Evolutionary conservation across 2,113 vertebrate species (phyloP), one percentile per base, ranked within the genome.

Genomic region (Lipophrys pholis): DNA sequence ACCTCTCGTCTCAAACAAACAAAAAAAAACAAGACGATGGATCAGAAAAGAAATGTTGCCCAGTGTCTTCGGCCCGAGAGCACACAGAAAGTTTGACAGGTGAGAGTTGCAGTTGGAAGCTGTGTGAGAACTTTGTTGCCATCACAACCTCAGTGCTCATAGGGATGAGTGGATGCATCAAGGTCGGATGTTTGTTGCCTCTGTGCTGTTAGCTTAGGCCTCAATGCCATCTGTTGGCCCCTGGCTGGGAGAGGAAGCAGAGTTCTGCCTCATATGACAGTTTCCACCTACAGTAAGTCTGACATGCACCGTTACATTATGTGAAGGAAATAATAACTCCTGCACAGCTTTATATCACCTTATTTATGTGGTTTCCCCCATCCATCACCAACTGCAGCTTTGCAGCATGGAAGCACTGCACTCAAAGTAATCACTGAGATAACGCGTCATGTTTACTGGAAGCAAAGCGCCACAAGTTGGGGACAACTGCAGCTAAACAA

Each of bases 81-180:
- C 56, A 69, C 56, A 69, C 40, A 71, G 3, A 41, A 9, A 68
- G 56, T 66, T 17, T 40, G 67, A 52, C 48, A 68, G 39, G 42
- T 40, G 15, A 0, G 41, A 21, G 36, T 6, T 78, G 30, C 3
- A 35, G 54, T 54, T 46, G 41, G 57, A 21, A 53, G 48, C 8
- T 55, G 6, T 10, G 59, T 11, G 45, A 73, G 21, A 4, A 30
- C 54, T 56, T 42, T 64, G 82, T 62, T 78, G 52, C 74, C 70
- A 78, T 85, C 74, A 64, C 59, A 68, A 68, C 50, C 46, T 16
- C 12, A 12, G 55, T 7, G n/a, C 40, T 17, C 21, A 21, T 7
- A 14, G 52, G 67, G 54, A 73, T 60, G 59, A 70, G 76, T 76
- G 40, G 51, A 71, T 58, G 58, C 5, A 69, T 49, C 62, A 75